A percentile compares a stretch with the other conserved stretches of the same genome.
These are phyloP conservation scores for Leptinotarsa defecta DNA, from an alignment of 1,140 invertebrate genomes.

Conservation along the genomic window DNA sequence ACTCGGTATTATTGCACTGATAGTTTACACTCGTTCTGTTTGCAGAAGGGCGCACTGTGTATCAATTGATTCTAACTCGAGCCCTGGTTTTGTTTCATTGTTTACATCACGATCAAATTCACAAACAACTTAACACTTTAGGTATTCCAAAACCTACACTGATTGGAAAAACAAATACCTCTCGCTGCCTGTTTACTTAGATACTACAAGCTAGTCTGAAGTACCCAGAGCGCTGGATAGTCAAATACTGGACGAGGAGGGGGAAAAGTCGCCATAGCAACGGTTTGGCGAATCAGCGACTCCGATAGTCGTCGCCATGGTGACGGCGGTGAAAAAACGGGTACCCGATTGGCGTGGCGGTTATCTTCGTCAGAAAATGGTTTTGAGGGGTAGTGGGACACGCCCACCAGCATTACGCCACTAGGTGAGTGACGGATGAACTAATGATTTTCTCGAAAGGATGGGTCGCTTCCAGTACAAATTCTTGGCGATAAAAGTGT, in stretches of 20 bases:
- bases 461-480: constrained; percentile 27
- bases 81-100: constrained; percentile 56
- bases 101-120: constrained; percentile 57
- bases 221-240: constrained; percentile 58
- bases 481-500: background rate
- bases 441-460: constrained; percentile 44
- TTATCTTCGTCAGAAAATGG: background rate
- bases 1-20: constrained; percentile 27
- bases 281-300: constrained; percentile 40
- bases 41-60: constrained; percentile 3
- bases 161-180: constrained; percentile 59
- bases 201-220: constrained; percentile 58
- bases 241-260: constrained; percentile 53
- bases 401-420: constrained; percentile 38
- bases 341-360: constrained; percentile 36
- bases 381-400: constrained; percentile 27
- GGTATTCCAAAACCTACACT: constrained; percentile 57
- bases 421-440: constrained; percentile 38
- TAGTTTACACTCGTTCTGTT: background rate
- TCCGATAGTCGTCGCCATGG: constrained; percentile 41
- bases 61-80: constrained; percentile 50
- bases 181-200: constrained; percentile 57
- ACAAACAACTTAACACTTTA: constrained; percentile 58
- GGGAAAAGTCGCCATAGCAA: constrained; percentile 49
- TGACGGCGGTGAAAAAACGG: constrained; percentile 30